These are phyloP conservation scores for Drosophila flavopinicola DNA, from an alignment of 2,888 invertebrate species.

Conservation along the genomic window DNA sequence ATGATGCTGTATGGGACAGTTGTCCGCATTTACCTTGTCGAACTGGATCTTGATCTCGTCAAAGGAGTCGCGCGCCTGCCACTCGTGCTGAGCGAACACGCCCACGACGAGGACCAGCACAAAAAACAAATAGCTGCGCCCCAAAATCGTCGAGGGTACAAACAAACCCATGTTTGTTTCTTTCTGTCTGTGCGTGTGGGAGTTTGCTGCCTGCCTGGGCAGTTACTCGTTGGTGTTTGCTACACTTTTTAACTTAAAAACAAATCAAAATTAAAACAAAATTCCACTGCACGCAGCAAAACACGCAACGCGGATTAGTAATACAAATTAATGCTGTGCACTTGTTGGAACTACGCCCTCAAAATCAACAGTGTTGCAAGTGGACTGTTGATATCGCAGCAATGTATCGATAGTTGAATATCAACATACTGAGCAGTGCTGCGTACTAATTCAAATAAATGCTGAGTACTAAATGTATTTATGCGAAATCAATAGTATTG, in stretches of 20 bases:
- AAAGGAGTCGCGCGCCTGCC: constrained; percentile 95
- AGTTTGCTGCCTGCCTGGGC: constrained; percentile 23
- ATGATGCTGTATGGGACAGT: constrained; percentile 94
- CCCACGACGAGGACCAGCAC: constrained; percentile 85
- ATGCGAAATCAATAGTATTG: too few relatives aligned
- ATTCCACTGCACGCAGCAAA: constrained; percentile 29
- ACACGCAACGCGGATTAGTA: constrained; percentile 54
- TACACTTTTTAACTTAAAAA: constrained; percentile 20
- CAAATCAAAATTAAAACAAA: constrained; percentile 28
- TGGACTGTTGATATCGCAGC: background rate
- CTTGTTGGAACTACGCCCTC: constrained; percentile 79
- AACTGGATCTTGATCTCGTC: constrained; percentile 94
- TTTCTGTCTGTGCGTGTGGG: background rate
- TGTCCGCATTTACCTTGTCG: constrained; percentile 93
- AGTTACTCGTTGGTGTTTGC: background rate
- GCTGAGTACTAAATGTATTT: constrained; percentile 52
- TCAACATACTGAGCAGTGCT: background rate
- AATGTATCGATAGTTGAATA: constrained; percentile 24
- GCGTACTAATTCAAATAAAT: constrained; percentile 25
- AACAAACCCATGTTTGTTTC: constrained; percentile 59
- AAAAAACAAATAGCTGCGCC: constrained; percentile 83
- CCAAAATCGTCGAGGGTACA: constrained; percentile 76
- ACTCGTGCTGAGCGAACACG: constrained; percentile 94
- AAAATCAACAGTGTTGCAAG: constrained; percentile 53
- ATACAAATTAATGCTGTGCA: constrained; percentile 58